Base-by-base conservation (phyloP, 2,888 invertebrate genomes). In the Trimorus sp. region DNA sequence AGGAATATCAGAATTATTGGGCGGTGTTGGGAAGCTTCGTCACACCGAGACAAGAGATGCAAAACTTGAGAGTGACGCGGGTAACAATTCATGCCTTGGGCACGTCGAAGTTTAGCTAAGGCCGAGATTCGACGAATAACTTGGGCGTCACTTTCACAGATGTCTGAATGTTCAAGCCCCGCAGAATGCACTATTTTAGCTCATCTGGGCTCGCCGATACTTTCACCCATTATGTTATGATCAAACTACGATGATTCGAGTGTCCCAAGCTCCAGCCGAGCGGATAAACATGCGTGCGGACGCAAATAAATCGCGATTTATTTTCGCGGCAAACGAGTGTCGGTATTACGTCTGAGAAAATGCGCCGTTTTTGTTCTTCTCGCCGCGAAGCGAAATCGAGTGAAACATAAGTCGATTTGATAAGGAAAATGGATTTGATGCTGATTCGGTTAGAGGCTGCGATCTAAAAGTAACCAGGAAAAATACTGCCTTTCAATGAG, bases 51-150 rank as follows among this genome's bases (percentile, higher is more conserved):
- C 76, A 69, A 75, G 82, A 75, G 79, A 83, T 83, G 75, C 80
- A 76, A 83, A 85, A 86, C 86, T 85, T 84, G 49, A 49, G 80
- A 62, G 83, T 86, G 84, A 87, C 84, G 84, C 84, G 83, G 84
- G 85, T 86, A 85, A 85, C 85, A 87, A 87, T 85, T 85, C 87
- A 86, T 79, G 84, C 83, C 83, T 76, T 71, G 76, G 84, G 85
- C 85, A 83, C 70, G 83, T 77, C 83, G 84, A 79, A 84, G 86
- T 87, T 86, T 69, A 60, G 59, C 78, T 83, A 16, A 68, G 82
- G 77, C 82, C 78, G 79, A 62, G 79, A 69, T 82, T 82, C 78
- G 68, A 65, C 37, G 66, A 82, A 83, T 82, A 82, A 82, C 70
- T 79, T 83, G 51, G n/a, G 62, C 75, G 42, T 65, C 79, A 75